phyloP scores from a whole-genome alignment of 2,888 invertebrate genomes.

The Heterodera filipjevi region DNA sequence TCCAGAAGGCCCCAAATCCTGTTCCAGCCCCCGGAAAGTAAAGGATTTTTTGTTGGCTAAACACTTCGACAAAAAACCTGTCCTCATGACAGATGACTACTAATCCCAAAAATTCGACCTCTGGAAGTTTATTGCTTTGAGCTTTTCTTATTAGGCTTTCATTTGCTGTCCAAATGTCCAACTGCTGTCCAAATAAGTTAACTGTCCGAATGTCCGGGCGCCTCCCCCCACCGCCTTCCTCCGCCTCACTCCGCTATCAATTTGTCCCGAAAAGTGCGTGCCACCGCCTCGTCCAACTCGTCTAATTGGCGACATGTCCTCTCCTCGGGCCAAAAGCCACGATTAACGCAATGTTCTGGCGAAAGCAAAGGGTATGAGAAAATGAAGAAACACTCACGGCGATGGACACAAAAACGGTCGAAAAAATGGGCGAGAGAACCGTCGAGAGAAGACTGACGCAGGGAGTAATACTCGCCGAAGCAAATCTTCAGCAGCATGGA shows the following conservation, averaged over 20 bases:
- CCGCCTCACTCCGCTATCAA: slow-evolving; percentile 29
- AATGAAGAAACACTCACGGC: slow-evolving; percentile 3
- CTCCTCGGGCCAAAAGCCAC: slow-evolving; percentile 29
- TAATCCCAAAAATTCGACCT: too few relatives aligned
- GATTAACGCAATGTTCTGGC: slow-evolving; percentile 22
- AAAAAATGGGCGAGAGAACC: slow-evolving; percentile 29
- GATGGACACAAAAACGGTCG: slow-evolving; percentile 33
- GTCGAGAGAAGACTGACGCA: slow-evolving; percentile 14
- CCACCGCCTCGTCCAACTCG: slow-evolving; percentile 27
- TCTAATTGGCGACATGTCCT: slow-evolving; percentile 21
- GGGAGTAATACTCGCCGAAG: slow-evolving; percentile 31
- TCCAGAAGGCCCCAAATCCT: too few relatives aligned
- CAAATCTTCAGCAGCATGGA: slow-evolving; percentile 27
- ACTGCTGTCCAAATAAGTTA: too few relatives aligned
- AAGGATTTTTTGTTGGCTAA: too few relatives aligned
- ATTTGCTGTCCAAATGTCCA: too few relatives aligned
- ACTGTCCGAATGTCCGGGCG: too few relatives aligned
- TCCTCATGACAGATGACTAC: too few relatives aligned
- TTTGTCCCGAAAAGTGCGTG: slow-evolving; percentile 24
- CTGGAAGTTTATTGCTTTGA: too few relatives aligned
- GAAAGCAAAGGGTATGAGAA: not conserved
- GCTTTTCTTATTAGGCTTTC: too few relatives aligned
- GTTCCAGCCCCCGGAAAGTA: too few relatives aligned
- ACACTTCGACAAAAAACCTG: too few relatives aligned
- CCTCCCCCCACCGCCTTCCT: too few relatives aligned